Evolutionary conservation across 2,797 vertebrate species (phyloP).

Genomic region (Otolemur crassicaudatus): DNA sequence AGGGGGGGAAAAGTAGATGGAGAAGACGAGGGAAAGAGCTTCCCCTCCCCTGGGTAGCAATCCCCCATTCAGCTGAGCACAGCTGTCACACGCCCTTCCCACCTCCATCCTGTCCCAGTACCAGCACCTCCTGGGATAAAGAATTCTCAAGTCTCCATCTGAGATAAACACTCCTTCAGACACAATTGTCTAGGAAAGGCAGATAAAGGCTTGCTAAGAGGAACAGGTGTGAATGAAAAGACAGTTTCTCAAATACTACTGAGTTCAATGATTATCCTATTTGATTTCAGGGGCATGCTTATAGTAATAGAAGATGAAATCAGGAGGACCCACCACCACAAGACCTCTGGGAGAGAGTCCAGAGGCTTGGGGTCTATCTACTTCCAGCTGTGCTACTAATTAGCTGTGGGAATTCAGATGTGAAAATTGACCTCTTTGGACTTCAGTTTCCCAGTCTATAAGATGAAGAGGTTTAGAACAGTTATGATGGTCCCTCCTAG

Average conservation of each 20-base stretch:
- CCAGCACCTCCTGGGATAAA: background rate
- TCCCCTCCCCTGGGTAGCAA: background rate
- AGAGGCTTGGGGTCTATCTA: background rate
- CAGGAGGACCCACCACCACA: background rate
- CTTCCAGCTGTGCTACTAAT: background rate
- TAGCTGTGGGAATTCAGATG: background rate
- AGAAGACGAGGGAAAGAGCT: background rate
- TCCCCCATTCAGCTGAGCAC: background rate
- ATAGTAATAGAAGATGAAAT: background rate
- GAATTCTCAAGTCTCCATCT: background rate
- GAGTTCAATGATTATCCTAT: background rate
- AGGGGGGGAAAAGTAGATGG: background rate
- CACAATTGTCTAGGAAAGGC: background rate
- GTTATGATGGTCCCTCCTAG: background rate
- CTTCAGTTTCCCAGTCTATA: background rate
- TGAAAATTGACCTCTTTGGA: background rate
- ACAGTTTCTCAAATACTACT: constrained; percentile 10
- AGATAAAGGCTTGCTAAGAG: background rate
- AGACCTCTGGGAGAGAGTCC: background rate
- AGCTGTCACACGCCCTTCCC: background rate
- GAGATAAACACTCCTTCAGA: background rate
- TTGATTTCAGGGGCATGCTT: background rate
- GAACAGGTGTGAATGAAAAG: constrained; percentile 1
- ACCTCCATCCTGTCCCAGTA: background rate
- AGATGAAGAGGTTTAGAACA: background rate